Conservation (phyloP, 92 coral and sea anemone genomes). For the Epizoanthus rinbou region DNA sequence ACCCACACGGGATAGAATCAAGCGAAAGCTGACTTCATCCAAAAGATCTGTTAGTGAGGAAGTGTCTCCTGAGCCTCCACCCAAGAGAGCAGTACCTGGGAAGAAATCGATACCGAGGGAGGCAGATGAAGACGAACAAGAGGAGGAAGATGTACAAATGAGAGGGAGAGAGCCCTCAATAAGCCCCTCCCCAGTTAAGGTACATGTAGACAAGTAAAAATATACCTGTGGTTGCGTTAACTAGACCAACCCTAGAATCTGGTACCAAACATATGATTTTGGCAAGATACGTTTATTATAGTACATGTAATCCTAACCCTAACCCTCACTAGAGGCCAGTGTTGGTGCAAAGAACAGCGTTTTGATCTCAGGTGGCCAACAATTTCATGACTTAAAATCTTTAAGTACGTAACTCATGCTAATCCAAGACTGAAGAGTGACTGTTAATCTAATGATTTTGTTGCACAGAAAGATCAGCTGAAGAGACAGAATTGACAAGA, state of each 20-base stretch:
- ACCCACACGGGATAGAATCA: conserved; percentile 60
- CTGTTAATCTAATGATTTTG: no score
- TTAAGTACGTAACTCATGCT: no score
- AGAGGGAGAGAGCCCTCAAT: conserved; percentile 6
- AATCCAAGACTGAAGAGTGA: no score
- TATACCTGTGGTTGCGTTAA: no score
- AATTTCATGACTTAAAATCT: no score
- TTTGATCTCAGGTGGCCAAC: no score
- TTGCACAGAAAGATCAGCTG: conserved; percentile 56
- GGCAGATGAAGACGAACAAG: conserved; percentile 29
- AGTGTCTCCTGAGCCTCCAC: conserved; percentile 61
- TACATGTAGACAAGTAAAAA: neutral
- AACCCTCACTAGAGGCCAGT: no score
- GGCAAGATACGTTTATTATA: no score
- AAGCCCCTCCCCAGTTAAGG: conserved; percentile 44
- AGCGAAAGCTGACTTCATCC: conserved; percentile 51
- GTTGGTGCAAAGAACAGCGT: no score
- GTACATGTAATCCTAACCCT: no score
- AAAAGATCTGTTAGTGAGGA: conserved; percentile 72
- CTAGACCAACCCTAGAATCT: no score
- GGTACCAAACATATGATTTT: no score
- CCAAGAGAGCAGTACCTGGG: conserved; percentile 51
- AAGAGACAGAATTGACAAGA: conserved; percentile 6
- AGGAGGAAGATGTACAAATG: neutral
- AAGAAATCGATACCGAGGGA: conserved; percentile 14